These are phyloP conservation scores for Drosophila paramelanica DNA, from an alignment of 2,888 invertebrate genomes.

Conservation along the genomic window DNA sequence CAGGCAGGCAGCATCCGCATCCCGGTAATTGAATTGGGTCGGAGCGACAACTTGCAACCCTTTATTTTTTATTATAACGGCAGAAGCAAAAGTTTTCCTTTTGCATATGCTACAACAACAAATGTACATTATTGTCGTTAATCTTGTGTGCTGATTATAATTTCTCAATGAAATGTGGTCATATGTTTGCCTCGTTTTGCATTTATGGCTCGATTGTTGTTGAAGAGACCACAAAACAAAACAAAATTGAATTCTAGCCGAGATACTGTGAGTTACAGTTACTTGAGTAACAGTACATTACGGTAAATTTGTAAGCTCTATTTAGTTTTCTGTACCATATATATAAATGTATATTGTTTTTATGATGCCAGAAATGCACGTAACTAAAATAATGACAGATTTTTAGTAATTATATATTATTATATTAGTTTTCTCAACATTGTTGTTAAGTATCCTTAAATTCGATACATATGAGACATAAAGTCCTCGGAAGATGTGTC, in stretches of 20 bases:
- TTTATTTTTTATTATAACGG: conserved; percentile 35
- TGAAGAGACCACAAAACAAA: neutral
- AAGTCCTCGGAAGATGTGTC: too few species aligned
- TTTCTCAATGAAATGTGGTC: conserved; percentile 43
- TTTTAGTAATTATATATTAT: too few species aligned
- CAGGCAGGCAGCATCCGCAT: conserved; percentile 19
- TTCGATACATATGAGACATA: too few species aligned
- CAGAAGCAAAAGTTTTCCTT: conserved; percentile 45
- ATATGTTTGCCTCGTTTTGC: conserved; percentile 19
- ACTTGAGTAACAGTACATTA: too few species aligned
- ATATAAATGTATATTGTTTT: too few species aligned
- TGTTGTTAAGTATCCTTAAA: too few species aligned
- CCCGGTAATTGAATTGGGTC: conserved; percentile 69
- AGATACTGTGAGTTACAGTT: too few species aligned
- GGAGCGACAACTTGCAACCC: conserved; percentile 49
- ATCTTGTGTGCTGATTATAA: conserved; percentile 43
- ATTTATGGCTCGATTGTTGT: too few species aligned
- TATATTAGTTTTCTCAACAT: too few species aligned
- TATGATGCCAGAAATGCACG: too few species aligned
- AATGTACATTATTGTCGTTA: conserved; percentile 25
- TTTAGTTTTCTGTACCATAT: too few species aligned
- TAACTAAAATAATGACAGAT: too few species aligned
- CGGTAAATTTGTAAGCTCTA: neutral
- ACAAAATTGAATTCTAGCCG: conserved; percentile 5
- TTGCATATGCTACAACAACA: conserved; percentile 61